Evolutionary conservation across 2,113 vertebrate genomes (phyloP).

Genomic region (Erpornis zantholeuca): DNA sequence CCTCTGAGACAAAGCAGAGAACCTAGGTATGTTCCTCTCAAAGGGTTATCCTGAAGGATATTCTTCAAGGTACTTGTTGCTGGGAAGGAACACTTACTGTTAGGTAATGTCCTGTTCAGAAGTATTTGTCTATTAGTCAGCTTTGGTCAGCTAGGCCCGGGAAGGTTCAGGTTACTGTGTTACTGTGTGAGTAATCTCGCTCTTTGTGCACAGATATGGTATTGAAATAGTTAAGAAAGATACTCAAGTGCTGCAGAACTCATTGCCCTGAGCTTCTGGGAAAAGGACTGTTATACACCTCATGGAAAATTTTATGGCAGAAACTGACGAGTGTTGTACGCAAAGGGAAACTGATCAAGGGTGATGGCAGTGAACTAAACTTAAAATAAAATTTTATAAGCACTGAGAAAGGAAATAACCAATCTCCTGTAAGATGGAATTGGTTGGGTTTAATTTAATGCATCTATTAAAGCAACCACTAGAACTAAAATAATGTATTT

Average conservation of each 20-base stretch:
- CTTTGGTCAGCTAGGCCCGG: neutral
- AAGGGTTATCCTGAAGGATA: neutral
- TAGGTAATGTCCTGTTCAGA: neutral
- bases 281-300: neutral
- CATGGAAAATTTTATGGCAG: slow-evolving; percentile 13
- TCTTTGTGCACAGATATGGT: neutral
- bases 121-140: neutral
- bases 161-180: neutral
- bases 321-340: neutral
- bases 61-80: neutral
- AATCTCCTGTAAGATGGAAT: neutral
- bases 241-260: neutral
- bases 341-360: neutral
- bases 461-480: neutral
- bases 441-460: neutral
- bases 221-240: neutral
- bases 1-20: neutral
- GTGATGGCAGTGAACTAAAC: neutral
- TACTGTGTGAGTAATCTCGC: neutral
- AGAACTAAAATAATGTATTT: neutral
- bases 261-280: neutral
- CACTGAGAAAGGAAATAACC: neutral
- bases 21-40: neutral
- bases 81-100: neutral
- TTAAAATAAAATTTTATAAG: neutral